Base-by-base conservation (phyloP, 2,888 invertebrate species). In the Tiphia femorata region DNA sequence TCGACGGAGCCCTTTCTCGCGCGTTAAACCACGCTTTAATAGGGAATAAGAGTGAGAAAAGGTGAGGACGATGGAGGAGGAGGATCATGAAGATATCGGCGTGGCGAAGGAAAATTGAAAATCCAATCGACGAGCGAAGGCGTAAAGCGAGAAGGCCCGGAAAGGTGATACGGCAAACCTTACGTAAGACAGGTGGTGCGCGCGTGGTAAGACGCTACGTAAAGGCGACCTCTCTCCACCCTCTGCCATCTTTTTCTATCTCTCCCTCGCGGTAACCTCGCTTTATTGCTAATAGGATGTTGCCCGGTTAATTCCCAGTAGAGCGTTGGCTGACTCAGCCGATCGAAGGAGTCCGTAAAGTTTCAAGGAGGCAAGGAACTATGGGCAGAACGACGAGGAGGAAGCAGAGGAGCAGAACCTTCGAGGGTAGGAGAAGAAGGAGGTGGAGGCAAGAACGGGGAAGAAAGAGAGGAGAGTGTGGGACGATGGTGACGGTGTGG, bases 251-350 rank as follows among this genome's bases (percentile, higher is more conserved):
- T 25, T 8, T 25, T 25, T 25, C 6, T 8, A 25, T 8, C 25
- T 25, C 25, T 8, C 25, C 25, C 25, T 35, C 23, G 19, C 46
- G 53, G 63, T 58, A 63, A n/a, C 64, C 64, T 68, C 67, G 67
- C 67, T 78, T 78, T 77, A 77, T 78, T 75, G 76, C 75, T 78
- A 78, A 78, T 78, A 76, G 78, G 73, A 74, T 76, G 75, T 76
- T 75, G 69, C 70, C 65, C 64, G 72, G 67, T 73, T 74, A 73
- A 75, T 72, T 73, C 68, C 55, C 55, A 55, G 63, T 30, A 48
- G 54, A 49, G 40, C 47, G 53, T 44, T 21, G 49, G 72, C 60
- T 62, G 53, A 61, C 50, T 56, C 59, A 58, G 64, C 62, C 60
- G 56, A 56, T 61, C 61, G 48, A 57, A 43, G 49, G 64, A 72